Percentiles rank a stretch among this genome's conserved stretches.
phyloP scores from a whole-genome alignment of 2,888 invertebrate genomes.

The Fragum whitleyi region DNA sequence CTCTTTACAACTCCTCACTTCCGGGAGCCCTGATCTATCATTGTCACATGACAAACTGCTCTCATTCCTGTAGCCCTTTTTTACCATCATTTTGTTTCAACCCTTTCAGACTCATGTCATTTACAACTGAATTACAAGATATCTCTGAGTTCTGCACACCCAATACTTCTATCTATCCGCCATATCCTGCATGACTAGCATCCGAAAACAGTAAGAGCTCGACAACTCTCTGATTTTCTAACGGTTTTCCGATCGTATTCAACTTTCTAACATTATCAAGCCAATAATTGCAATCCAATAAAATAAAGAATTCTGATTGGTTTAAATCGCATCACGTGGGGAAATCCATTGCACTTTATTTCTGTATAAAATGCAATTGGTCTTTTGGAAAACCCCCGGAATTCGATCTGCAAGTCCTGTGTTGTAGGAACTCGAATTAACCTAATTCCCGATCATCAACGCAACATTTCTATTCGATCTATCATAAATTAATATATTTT shows the following conservation, averaged over 20 bases:
- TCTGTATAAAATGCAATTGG: too few species aligned
- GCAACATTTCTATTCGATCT: too few species aligned
- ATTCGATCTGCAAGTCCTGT: too few species aligned
- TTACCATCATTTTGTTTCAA: neutral
- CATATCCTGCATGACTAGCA: constrained; percentile 5
- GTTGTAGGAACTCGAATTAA: neutral
- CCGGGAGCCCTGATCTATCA: neutral
- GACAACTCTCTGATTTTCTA: neutral
- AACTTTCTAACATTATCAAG: neutral
- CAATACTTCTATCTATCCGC: neutral
- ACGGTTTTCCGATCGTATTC: neutral
- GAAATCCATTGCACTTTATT: too few species aligned
- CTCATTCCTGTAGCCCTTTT: neutral
- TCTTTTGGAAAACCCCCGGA: too few species aligned
- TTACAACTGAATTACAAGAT: too few species aligned
- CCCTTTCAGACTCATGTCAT: too few species aligned
- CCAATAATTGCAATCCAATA: too few species aligned
- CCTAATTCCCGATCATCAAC: too few species aligned
- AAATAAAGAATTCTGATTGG: too few species aligned
- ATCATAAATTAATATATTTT: too few species aligned
- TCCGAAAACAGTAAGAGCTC: neutral
- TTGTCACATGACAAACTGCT: neutral
- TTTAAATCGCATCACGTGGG: too few species aligned
- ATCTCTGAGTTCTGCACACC: neutral
- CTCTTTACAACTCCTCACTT: neutral